Percentiles rank a stretch among this genome's conserved stretches.
phyloP scores from a whole-genome alignment of 2,797 vertebrate species.

The Xyrichtys novacula region DNA sequence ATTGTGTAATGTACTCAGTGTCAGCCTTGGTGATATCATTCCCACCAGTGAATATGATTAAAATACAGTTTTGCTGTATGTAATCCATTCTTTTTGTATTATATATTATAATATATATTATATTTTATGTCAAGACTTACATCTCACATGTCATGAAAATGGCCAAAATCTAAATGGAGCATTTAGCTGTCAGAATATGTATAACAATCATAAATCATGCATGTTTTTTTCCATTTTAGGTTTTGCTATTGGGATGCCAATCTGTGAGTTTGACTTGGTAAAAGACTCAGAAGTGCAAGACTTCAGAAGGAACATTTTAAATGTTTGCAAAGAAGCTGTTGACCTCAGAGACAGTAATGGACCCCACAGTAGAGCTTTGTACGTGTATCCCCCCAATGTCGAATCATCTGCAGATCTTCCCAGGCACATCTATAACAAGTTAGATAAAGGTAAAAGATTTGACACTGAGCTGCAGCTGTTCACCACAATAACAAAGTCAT shows the following conservation, averaged over 20 bases:
- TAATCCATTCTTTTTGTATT: not conserved
- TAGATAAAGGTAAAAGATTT: slow-evolving; percentile 93
- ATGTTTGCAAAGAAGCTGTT: slow-evolving; percentile 98
- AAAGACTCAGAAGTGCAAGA: slow-evolving; percentile 99
- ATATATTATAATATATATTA: too few species aligned
- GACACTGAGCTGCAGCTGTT: not conserved
- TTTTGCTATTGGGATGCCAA: slow-evolving; percentile 99
- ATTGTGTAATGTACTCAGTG: not conserved
- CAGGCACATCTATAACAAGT: slow-evolving; percentile 97
- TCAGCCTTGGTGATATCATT: slow-evolving; percentile 6
- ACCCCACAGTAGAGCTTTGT: slow-evolving; percentile 94
- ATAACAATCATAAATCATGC: not conserved
- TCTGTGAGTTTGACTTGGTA: slow-evolving; percentile 98
- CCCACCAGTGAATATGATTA: slow-evolving; percentile 13
- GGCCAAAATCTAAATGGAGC: not conserved
- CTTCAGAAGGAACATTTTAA: slow-evolving; percentile 98
- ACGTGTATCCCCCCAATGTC: slow-evolving; percentile 97
- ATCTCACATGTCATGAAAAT: slow-evolving; percentile 13
- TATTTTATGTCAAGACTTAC: not conserved
- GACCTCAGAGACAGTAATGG: slow-evolving; percentile 95
- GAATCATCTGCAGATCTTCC: slow-evolving; percentile 96
- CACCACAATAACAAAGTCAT: not conserved
- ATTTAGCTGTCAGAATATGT: not conserved
- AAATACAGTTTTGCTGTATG: slow-evolving; percentile 22
- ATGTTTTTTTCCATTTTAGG: slow-evolving; percentile 78